A percentile compares a stretch with the other conserved stretches of the same genome.
Conservation (phyloP, 2,113 vertebrate species). For the Tiliqua scincoides region DNA sequence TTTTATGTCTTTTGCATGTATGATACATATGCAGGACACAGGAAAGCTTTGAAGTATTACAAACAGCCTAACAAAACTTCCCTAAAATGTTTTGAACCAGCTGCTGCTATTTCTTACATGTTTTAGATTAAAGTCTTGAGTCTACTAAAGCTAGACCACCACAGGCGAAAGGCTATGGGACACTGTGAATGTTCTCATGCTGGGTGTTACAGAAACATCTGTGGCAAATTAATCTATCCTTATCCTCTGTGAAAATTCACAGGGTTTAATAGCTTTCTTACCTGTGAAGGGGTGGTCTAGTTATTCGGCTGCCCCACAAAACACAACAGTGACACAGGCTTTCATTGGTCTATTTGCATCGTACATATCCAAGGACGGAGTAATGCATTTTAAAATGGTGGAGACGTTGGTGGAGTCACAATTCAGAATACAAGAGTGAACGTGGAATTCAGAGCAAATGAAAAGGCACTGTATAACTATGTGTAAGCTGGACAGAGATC, state of each 20-base stretch:
- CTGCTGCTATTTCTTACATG: slow-evolving; percentile 52
- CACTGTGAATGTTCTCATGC: slow-evolving; percentile 61
- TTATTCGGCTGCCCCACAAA: slow-evolving; percentile 47
- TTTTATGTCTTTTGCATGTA: background rate
- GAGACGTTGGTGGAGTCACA: background rate
- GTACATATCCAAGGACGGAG: slow-evolving; percentile 37
- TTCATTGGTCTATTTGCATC: slow-evolving; percentile 19
- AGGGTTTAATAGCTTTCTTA: slow-evolving; percentile 62
- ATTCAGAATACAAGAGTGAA: background rate
- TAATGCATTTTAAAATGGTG: slow-evolving; percentile 27
- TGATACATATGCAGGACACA: slow-evolving; percentile 36
- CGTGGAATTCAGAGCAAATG: background rate
- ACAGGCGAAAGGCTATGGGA: slow-evolving; percentile 53
- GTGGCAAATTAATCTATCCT: slow-evolving; percentile 67
- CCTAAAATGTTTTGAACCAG: slow-evolving; percentile 20
- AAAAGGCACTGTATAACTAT: background rate
- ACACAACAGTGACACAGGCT: slow-evolving; percentile 16
- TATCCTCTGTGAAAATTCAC: slow-evolving; percentile 73
- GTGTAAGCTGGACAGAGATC: background rate
- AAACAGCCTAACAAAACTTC: slow-evolving; percentile 43
- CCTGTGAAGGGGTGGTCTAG: slow-evolving; percentile 68
- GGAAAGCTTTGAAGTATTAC: slow-evolving; percentile 57
- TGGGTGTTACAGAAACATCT: slow-evolving; percentile 64
- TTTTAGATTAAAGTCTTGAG: slow-evolving; percentile 59
- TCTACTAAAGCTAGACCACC: slow-evolving; percentile 62